phyloP scores from a whole-genome alignment of 2,888 invertebrate species.

The Agrotis ipsilon region DNA sequence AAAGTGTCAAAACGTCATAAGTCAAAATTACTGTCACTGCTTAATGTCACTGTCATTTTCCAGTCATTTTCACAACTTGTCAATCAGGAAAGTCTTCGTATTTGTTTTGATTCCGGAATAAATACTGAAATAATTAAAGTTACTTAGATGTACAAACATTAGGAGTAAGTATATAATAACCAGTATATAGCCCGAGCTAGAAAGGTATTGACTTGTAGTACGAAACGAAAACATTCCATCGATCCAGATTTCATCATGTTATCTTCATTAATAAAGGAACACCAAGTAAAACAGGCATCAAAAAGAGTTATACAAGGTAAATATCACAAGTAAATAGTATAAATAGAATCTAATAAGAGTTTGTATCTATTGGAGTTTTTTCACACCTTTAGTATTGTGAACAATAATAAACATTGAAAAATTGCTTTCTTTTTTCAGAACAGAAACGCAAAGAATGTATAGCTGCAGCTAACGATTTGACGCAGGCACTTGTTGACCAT shows the following conservation, averaged over 20 bases:
- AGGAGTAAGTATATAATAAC: neutral
- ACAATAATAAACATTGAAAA: neutral
- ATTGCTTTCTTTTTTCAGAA: conserved; percentile 91
- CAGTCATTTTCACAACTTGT: accelerated
- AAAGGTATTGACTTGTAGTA: neutral
- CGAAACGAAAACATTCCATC: conserved; percentile 24
- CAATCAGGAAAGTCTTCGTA: neutral
- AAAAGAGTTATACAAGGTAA: conserved; percentile 96
- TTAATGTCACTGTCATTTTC: conserved; percentile 6
- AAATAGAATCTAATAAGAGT: neutral
- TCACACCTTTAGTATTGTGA: neutral
- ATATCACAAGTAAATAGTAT: neutral
- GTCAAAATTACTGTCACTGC: neutral
- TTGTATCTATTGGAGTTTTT: neutral
- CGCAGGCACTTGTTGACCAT: conserved; percentile 98
- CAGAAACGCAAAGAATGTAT: conserved; percentile 98
- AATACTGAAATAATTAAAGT: neutral
- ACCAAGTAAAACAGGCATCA: conserved; percentile 94
- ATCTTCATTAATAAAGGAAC: conserved; percentile 96
- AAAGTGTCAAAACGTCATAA: neutral
- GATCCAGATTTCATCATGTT: conserved; percentile 91
- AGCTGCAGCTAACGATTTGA: conserved; percentile 97
- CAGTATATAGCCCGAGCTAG: neutral
- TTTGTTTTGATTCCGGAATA: neutral
- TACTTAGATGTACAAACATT: neutral